A percentile compares a stretch with the other conserved stretches of the same genome.
Evolutionary conservation across 1,140 invertebrate species (phyloP).

Genomic region (Anoplophora glabripennis): DNA sequence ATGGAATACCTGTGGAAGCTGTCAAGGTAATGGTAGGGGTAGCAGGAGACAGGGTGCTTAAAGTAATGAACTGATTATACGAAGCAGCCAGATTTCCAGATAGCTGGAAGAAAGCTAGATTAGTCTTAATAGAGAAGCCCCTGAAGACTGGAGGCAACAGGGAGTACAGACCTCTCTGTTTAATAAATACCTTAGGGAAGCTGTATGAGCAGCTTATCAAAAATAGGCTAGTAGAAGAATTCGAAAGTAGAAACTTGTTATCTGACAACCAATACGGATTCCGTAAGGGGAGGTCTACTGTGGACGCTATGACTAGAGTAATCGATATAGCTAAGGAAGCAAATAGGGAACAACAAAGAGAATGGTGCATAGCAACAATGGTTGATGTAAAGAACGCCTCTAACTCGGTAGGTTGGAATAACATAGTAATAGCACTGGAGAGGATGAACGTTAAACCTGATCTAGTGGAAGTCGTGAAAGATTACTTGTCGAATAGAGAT

Average conservation of each 20-base stretch:
- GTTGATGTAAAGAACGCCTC: conserved; percentile 20
- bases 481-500: conserved; percentile 2
- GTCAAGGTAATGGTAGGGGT: conserved; percentile 8
- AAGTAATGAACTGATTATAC: not conserved
- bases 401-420: conserved; percentile 10
- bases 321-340: too few species aligned
- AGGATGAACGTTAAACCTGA: not conserved
- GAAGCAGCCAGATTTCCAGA: conserved; percentile 5
- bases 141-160: conserved; percentile 33
- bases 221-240: conserved; percentile 23
- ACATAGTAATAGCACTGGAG: conserved; percentile 3
- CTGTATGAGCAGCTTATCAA: conserved; percentile 44
- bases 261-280: conserved; percentile 45
- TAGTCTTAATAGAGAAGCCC: conserved; percentile 28
- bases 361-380: not conserved
- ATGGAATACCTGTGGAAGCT: not conserved
- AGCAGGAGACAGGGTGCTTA: too few species aligned
- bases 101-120: conserved; percentile 15
- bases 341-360: not conserved
- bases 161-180: conserved; percentile 42
- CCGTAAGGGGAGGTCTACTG: conserved; percentile 41
- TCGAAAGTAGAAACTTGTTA: conserved; percentile 21
- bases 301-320: conserved; percentile 1
- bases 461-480: not conserved
- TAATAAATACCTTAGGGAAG: conserved; percentile 48